phyloP scores from a whole-genome alignment of 2,797 vertebrate species.

The Austrolebias charrua region DNA sequence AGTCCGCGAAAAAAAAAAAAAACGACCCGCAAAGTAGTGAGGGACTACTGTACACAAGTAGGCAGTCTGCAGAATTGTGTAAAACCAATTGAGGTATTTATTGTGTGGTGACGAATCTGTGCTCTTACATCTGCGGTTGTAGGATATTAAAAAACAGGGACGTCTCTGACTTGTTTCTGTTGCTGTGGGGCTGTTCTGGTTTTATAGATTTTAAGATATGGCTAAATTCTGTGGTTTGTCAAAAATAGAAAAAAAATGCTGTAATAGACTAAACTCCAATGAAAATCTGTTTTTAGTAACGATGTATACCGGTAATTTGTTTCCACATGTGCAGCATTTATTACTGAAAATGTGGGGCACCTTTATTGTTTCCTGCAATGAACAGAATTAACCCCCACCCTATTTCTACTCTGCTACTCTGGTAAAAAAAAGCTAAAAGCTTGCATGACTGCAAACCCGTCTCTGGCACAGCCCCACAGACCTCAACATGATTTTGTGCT shows the following conservation, averaged over 20 bases:
- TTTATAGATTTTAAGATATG: background rate
- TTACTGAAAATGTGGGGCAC: slow-evolving; percentile 4
- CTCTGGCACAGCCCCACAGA: slow-evolving; percentile 63
- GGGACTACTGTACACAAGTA: too few relatives aligned
- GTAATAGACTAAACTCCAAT: background rate
- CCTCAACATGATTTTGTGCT: slow-evolving; percentile 70
- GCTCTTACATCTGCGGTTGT: background rate
- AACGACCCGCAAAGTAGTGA: too few relatives aligned
- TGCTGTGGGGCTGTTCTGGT: background rate
- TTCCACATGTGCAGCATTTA: slow-evolving; percentile 11
- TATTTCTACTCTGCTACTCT: slow-evolving; percentile 30
- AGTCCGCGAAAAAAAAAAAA: too few relatives aligned
- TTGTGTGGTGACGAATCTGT: background rate
- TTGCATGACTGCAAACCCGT: slow-evolving; percentile 70
- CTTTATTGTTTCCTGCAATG: slow-evolving; percentile 3
- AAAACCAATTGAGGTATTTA: too few relatives aligned
- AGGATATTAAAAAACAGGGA: background rate
- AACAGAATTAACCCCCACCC: slow-evolving; percentile 33
- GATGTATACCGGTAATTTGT: background rate
- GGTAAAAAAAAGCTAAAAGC: slow-evolving; percentile 54
- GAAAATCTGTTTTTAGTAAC: background rate
- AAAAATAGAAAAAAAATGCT: background rate
- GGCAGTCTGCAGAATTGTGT: background rate
- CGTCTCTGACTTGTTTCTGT: too few relatives aligned
- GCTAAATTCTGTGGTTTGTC: background rate